Conservation (phyloP, 2,797 vertebrate genomes). For the Sciurus carolinensis region DNA sequence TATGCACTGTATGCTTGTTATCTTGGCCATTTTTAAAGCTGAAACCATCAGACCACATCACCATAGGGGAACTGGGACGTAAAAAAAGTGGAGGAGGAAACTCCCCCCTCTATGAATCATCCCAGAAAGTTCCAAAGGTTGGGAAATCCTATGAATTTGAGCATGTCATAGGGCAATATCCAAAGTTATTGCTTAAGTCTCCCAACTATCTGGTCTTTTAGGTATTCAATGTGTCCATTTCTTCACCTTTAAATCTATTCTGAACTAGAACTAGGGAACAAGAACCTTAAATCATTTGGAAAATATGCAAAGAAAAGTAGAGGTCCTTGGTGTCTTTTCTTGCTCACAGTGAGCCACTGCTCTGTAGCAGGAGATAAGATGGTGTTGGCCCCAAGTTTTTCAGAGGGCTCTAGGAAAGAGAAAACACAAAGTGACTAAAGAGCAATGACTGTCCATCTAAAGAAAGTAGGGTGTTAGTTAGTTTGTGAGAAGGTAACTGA, state of each 20-base stretch:
- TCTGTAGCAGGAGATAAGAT: neutral
- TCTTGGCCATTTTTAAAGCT: neutral
- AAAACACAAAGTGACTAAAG: neutral
- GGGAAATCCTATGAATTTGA: neutral
- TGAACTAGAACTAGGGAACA: neutral
- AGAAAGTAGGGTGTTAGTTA: neutral
- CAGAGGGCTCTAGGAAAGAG: neutral
- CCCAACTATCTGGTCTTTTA: neutral
- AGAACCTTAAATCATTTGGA: neutral
- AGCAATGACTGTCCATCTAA: neutral
- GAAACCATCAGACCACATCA: neutral
- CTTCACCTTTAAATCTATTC: neutral
- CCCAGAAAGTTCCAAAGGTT: neutral
- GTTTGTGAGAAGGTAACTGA: neutral
- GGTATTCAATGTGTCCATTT: neutral
- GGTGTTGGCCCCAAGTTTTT: neutral
- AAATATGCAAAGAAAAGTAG: constrained; percentile 28
- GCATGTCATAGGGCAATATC: neutral
- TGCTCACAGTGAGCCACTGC: neutral
- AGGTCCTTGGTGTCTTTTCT: neutral
- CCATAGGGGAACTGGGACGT: neutral
- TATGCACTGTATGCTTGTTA: neutral
- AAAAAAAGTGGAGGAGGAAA: neutral
- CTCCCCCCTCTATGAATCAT: neutral
- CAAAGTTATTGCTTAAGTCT: constrained; percentile 26